Conservation (phyloP, 2,113 vertebrate genomes). For the Lepus timidus region DNA sequence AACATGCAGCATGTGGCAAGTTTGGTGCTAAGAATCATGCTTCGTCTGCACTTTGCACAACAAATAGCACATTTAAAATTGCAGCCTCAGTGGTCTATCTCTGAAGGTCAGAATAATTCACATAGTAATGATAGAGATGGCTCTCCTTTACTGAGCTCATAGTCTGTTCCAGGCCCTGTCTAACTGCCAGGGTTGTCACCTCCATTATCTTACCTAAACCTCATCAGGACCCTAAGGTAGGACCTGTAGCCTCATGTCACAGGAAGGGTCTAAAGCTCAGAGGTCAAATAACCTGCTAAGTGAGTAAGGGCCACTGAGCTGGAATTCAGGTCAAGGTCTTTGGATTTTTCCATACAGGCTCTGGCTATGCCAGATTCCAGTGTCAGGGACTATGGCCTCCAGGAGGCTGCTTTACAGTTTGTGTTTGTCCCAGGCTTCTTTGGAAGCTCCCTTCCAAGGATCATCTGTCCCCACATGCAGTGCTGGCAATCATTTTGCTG, state of each 20-base stretch:
- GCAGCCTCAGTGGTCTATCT: neutral
- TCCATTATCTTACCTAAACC: neutral
- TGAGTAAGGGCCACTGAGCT: neutral
- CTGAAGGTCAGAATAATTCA: slow-evolving; percentile 3
- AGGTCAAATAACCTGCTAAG: neutral
- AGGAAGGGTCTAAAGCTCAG: neutral
- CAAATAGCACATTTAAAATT: neutral
- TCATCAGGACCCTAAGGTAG: neutral
- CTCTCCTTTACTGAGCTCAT: neutral
- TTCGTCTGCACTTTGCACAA: neutral
- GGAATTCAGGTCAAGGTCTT: slow-evolving; percentile 7
- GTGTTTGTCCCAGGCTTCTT: neutral
- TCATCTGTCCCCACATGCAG: neutral
- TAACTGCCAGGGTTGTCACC: neutral
- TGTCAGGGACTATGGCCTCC: neutral
- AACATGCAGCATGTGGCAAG: neutral
- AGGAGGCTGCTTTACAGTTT: neutral
- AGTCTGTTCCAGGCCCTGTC: neutral
- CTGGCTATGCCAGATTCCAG: neutral
- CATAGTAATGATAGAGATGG: neutral
- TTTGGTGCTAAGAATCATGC: neutral
- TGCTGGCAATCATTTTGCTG: neutral
- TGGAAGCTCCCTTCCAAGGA: neutral
- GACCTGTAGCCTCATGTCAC: neutral
- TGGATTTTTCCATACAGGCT: neutral